A percentile compares a stretch with the other conserved stretches of the same genome.
Conservation (phyloP, 2,888 invertebrate genomes). For the Nomada lathburiana region DNA sequence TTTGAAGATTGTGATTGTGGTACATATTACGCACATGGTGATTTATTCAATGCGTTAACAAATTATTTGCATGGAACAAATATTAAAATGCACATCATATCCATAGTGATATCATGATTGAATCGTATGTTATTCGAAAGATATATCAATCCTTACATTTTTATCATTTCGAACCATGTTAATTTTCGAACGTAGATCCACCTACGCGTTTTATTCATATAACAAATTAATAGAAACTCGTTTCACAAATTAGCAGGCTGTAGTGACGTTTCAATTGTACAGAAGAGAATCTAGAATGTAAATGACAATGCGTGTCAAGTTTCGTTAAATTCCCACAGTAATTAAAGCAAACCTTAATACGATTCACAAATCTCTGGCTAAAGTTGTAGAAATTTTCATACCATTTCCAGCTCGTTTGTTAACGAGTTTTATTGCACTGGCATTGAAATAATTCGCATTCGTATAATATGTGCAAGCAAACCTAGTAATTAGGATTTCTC, state of each 20-base stretch:
- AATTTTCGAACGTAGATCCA: not conserved
- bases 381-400: not conserved
- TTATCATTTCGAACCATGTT: not conserved
- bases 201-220: not conserved
- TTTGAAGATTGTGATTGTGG: no score
- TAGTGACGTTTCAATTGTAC: slow-evolving; percentile 24
- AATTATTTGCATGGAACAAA: no score
- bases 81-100: no score
- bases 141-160: not conserved
- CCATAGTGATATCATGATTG: not conserved
- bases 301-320: slow-evolving; percentile 16
- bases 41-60: no score
- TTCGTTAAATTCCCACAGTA: slow-evolving; percentile 31
- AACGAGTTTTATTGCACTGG: no score
- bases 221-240: not conserved
- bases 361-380: not conserved
- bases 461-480: no score
- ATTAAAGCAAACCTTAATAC: not conserved
- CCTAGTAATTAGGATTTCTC: no score
- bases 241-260: not conserved
- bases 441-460: no score
- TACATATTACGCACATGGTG: no score
- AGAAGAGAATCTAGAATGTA: not conserved
- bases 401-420: no score
- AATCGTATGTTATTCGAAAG: not conserved